Evolutionary conservation across 1,140 invertebrate species (phyloP).

Genomic region (Ganaspis sp.): DNA sequence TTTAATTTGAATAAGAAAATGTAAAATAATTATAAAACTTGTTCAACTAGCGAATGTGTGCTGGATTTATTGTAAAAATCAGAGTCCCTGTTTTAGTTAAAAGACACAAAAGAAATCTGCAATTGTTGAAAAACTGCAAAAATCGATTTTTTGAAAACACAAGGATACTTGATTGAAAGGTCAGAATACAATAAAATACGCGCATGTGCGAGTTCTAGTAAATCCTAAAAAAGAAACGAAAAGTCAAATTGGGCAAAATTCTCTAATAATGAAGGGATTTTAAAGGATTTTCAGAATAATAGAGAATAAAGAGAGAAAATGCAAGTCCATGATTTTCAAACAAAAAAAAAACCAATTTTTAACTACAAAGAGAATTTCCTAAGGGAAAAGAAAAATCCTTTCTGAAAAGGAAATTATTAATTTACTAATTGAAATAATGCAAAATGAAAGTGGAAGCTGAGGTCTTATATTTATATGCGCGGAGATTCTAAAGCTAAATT

Average conservation of each 20-base stretch:
- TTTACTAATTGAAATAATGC: conserved; percentile 7
- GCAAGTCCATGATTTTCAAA: not conserved
- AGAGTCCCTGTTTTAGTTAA: too few species aligned
- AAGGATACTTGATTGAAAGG: too few species aligned
- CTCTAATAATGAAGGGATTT: not conserved
- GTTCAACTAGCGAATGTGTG: too few species aligned
- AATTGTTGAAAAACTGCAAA: too few species aligned
- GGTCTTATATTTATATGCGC: not conserved
- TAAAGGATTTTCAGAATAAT: conserved; percentile 13
- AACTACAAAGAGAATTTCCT: not conserved
- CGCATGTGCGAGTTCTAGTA: too few species aligned
- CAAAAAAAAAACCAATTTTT: not conserved
- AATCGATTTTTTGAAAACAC: too few species aligned
- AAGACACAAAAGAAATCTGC: too few species aligned
- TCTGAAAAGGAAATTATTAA: not conserved
- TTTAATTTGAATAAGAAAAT: too few species aligned
- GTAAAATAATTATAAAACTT: too few species aligned
- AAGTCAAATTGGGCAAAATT: not conserved
- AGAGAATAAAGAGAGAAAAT: not conserved
- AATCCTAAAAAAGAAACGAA: not conserved
- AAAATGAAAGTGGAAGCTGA: not conserved
- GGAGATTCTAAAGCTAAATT: not conserved
- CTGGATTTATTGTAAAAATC: too few species aligned
- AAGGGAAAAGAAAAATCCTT: not conserved
- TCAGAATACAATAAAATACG: too few species aligned